Conservation (phyloP, 2,888 invertebrate species). For the Drosophila quinaria region DNA sequence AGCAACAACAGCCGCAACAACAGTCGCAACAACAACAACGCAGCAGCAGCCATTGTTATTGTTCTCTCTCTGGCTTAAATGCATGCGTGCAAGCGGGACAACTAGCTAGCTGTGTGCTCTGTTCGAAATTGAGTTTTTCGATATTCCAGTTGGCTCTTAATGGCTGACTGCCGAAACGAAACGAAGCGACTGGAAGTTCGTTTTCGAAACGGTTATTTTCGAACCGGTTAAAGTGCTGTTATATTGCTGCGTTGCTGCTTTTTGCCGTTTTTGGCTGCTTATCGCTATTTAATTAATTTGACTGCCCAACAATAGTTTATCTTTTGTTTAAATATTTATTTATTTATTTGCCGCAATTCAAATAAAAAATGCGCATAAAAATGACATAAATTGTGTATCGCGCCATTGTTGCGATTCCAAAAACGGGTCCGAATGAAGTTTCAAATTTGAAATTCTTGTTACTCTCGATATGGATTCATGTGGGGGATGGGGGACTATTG, state of each 20-base stretch:
- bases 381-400: conserved; percentile 60
- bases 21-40: conserved; percentile 33
- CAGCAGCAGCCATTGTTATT: conserved; percentile 75
- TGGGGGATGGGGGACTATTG: not conserved
- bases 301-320: conserved; percentile 40
- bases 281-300: conserved; percentile 65
- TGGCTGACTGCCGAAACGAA: conserved; percentile 62
- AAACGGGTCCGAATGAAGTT: conserved; percentile 43
- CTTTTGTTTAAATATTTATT: conserved; percentile 44
- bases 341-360: conserved; percentile 45
- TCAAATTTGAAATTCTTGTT: conserved; percentile 2
- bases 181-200: conserved; percentile 51
- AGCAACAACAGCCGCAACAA: conserved; percentile 21
- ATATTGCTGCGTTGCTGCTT: not conserved
- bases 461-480: conserved; percentile 22
- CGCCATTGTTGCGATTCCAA: conserved; percentile 40
- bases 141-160: conserved; percentile 60
- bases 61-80: conserved; percentile 5
- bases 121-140: conserved; percentile 62
- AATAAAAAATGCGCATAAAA: conserved; percentile 72
- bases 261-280: conserved; percentile 16
- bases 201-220: conserved; percentile 69
- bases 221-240: conserved; percentile 55
- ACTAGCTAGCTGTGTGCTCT: conserved; percentile 35
- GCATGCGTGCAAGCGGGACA: conserved; percentile 47